Percentiles rank a stretch among this genome's conserved stretches.
Conservation (phyloP, 2,113 vertebrate genomes). For the Pelodiscus sinensis region DNA sequence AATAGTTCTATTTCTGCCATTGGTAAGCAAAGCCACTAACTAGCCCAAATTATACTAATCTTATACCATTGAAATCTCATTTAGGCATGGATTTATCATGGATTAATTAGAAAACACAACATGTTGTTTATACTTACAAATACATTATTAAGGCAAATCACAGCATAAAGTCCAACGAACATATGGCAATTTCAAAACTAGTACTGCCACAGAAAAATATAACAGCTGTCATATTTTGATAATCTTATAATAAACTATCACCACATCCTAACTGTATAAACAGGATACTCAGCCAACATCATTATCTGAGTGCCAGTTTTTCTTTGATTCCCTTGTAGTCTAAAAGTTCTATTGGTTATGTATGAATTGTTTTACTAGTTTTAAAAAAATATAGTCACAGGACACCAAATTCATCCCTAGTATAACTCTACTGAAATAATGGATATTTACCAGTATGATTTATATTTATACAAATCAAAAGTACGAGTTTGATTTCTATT, state of each 20-base stretch:
- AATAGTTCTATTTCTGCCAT: not conserved
- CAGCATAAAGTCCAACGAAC: constrained; percentile 28
- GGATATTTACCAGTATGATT: not conserved
- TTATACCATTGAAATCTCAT: not conserved
- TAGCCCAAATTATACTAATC: constrained; percentile 8
- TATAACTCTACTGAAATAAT: not conserved
- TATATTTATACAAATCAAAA: not conserved
- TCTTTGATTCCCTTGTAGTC: constrained; percentile 23
- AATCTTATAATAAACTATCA: constrained; percentile 24
- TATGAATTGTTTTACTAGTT: constrained; percentile 7
- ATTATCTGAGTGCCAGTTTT: constrained; percentile 39
- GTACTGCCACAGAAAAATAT: constrained; percentile 5
- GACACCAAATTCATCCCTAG: not conserved
- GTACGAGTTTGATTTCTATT: too few species aligned
- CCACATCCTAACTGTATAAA: constrained; percentile 43
- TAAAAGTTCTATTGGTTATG: constrained; percentile 11
- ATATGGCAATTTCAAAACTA: constrained; percentile 45
- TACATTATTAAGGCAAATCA: constrained; percentile 13
- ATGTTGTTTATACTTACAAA: constrained; percentile 35
- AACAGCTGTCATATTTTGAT: constrained; percentile 47
- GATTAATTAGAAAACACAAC: constrained; percentile 43
- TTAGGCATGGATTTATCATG: not conserved
- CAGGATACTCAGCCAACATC: constrained; percentile 26
- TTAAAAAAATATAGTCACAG: constrained; percentile 6
- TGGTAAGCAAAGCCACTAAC: not conserved